Conservation (phyloP, 1,140 invertebrate genomes). For the Temnothorax longispinosus region DNA sequence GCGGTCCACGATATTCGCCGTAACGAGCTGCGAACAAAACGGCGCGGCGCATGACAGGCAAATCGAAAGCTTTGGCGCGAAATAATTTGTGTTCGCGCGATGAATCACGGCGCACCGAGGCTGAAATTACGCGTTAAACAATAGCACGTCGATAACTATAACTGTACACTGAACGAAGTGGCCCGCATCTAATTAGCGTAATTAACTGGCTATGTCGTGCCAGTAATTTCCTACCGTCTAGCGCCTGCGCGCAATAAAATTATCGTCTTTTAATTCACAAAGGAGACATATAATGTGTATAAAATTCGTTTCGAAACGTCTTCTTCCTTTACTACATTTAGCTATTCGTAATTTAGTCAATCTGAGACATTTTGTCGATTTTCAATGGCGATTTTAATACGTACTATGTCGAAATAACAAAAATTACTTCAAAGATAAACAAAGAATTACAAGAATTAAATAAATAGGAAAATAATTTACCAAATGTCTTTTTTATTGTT, state of each 20-base stretch:
- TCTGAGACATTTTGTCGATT: background rate
- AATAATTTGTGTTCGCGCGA: slow-evolving; percentile 75
- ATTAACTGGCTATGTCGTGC: slow-evolving; percentile 50
- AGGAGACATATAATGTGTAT: background rate
- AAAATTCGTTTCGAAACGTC: background rate
- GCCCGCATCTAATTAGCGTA: slow-evolving; percentile 72
- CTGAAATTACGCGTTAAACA: slow-evolving; percentile 75
- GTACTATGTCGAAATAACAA: background rate
- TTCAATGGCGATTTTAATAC: background rate
- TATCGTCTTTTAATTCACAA: slow-evolving; percentile 29
- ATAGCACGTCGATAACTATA: slow-evolving; percentile 72
- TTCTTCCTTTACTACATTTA: background rate
- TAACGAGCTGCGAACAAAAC: slow-evolving; percentile 63
- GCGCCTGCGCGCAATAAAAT: slow-evolving; percentile 25
- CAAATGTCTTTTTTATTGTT: background rate
- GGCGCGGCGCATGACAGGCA: slow-evolving; percentile 60
- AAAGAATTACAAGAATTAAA: background rate
- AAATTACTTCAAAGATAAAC: background rate
- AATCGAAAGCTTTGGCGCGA: slow-evolving; percentile 65
- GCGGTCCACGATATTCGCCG: slow-evolving; percentile 53
- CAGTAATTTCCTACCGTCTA: slow-evolving; percentile 44
- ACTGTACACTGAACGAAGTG: slow-evolving; percentile 49
- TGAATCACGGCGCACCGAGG: slow-evolving; percentile 69
- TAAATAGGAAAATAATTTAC: background rate
- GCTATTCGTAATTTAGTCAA: background rate